Percentiles rank a stretch among this genome's conserved stretches.
Conservation (phyloP, 2,797 vertebrate species). For the Pachyuromys duprasi region DNA sequence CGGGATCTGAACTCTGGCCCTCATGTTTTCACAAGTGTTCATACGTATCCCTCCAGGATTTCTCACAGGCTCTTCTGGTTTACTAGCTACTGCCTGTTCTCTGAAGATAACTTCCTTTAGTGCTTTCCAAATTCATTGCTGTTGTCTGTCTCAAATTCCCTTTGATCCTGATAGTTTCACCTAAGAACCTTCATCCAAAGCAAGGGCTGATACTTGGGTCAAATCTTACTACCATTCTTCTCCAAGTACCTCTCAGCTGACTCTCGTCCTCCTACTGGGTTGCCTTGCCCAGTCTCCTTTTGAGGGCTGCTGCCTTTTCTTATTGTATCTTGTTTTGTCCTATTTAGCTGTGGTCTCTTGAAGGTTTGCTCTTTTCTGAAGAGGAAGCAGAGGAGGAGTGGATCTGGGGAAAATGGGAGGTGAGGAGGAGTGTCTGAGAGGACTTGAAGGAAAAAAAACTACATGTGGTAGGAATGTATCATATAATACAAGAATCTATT, state of each 20-base stretch:
- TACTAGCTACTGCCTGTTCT: not conserved
- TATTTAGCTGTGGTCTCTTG: not conserved
- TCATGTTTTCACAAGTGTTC: not conserved
- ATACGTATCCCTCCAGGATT: not conserved
- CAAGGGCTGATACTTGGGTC: not conserved
- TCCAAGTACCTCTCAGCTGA: not conserved
- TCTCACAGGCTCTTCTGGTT: not conserved
- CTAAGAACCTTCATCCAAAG: constrained; percentile 25
- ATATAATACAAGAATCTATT: not conserved
- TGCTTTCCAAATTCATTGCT: not conserved
- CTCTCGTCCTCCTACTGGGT: not conserved
- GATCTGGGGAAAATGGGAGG: too few relatives aligned
- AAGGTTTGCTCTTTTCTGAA: not conserved
- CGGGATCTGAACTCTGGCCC: not conserved
- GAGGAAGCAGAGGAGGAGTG: not conserved
- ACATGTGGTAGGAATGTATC: too few relatives aligned
- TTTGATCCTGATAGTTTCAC: not conserved
- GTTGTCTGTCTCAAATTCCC: not conserved
- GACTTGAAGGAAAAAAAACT: not conserved
- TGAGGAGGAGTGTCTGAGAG: not conserved
- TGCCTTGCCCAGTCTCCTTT: not conserved
- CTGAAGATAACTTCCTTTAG: constrained; percentile 6
- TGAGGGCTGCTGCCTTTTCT: not conserved
- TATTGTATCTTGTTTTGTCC: not conserved
- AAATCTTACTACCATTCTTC: not conserved